A percentile compares a stretch with the other conserved stretches of the same genome.
Conservation (phyloP, 2,797 vertebrate species). For the Sebastes variabilis region DNA sequence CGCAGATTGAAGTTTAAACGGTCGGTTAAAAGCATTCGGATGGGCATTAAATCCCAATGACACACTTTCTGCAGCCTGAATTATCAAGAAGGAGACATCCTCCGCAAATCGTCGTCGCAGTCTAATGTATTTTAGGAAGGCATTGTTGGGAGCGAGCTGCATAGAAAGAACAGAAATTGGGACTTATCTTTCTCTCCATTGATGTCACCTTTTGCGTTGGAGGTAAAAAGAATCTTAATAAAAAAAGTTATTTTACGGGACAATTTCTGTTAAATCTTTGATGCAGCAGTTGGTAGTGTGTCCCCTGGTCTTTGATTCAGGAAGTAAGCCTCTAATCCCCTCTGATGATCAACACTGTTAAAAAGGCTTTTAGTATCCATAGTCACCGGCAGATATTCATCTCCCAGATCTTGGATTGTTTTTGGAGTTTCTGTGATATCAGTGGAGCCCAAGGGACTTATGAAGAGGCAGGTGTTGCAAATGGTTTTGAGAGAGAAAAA, state of each 20-base stretch:
- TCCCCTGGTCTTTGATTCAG: slow-evolving; percentile 38
- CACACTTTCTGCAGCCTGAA: not conserved
- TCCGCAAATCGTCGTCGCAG: not conserved
- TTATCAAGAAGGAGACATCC: not conserved
- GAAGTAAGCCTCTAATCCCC: slow-evolving; percentile 10
- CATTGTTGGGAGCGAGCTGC: not conserved
- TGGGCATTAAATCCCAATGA: not conserved
- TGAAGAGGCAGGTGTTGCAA: slow-evolving; percentile 9
- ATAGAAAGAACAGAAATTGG: slow-evolving; percentile 1
- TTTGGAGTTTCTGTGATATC: not conserved
- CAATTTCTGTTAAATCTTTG: slow-evolving; percentile 25
- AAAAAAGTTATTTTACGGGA: slow-evolving; percentile 12
- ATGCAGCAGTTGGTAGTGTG: not conserved
- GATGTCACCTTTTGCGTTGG: not conserved
- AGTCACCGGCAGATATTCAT: slow-evolving; percentile 19
- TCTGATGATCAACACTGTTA: slow-evolving; percentile 20
- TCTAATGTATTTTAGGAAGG: slow-evolving; percentile 1
- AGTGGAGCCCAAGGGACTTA: not conserved
- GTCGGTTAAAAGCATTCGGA: not conserved
- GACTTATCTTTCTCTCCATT: slow-evolving; percentile 4
- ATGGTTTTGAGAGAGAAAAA: not conserved
- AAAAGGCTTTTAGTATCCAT: slow-evolving; percentile 44
- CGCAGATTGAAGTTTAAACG: not conserved
- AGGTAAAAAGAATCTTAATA: slow-evolving; percentile 1
- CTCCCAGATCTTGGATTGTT: slow-evolving; percentile 11